phyloP scores from a whole-genome alignment of 2,797 vertebrate genomes.

The Odontamblyopus lacepedii region DNA sequence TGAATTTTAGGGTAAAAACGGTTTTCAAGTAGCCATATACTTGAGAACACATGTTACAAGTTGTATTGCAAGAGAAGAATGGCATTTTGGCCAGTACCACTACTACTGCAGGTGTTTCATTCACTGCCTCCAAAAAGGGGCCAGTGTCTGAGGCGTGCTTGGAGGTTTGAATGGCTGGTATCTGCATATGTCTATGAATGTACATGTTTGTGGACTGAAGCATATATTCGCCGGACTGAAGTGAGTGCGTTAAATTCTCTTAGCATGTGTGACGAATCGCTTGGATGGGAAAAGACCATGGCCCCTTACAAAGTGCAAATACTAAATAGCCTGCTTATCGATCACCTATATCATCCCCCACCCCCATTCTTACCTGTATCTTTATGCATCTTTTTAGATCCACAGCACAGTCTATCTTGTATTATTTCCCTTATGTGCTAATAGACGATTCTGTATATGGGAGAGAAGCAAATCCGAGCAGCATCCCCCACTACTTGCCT shows the following conservation, averaged over 20 bases:
- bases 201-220: constrained; percentile 54
- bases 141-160: constrained; percentile 27
- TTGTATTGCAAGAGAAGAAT: constrained; percentile 16
- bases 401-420: constrained; percentile 27
- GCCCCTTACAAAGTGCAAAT: constrained; percentile 50
- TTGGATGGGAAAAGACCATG: constrained; percentile 72
- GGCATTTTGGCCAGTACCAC: constrained; percentile 12
- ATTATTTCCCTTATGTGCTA: constrained; percentile 40
- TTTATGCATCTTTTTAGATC: constrained; percentile 12
- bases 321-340: constrained; percentile 60
- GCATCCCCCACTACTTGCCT: constrained; percentile 69
- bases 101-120: constrained; percentile 55
- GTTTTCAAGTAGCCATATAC: background rate
- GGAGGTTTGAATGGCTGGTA: constrained; percentile 45
- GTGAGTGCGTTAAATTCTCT: constrained; percentile 75
- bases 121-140: constrained; percentile 46
- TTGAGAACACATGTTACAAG: constrained; percentile 14
- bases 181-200: constrained; percentile 48
- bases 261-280: constrained; percentile 80
- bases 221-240: constrained; percentile 56
- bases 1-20: background rate
- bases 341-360: constrained; percentile 50
- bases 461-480: constrained; percentile 46
- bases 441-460: constrained; percentile 41
- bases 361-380: constrained; percentile 44